Evolutionary conservation across 2,888 invertebrate genomes (phyloP), one percentile per base, ranked within the genome.

Genomic region (Oithona nana): DNA sequence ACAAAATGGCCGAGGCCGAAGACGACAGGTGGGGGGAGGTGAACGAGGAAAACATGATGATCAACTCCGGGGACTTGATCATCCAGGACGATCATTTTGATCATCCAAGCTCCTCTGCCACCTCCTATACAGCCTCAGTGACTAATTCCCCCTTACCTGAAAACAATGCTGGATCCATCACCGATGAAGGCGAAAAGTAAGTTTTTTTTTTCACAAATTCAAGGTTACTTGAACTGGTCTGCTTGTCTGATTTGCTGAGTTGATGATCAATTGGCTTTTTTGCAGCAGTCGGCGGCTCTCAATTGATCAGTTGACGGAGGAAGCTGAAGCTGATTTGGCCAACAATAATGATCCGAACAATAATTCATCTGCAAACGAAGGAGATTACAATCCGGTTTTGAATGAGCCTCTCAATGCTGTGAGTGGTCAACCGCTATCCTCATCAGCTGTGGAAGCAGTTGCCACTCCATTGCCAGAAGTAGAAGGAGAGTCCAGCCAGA

Each of bases 341-440:
- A 54, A 54, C 26, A 54, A 54, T 11, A 54, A 54, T 22, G 54
- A 54, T 26, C 54, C 54, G 3, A 54, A 54, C 26, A 54, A 54
- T 26, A 54, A 54, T 26, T 20, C 54, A 26, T 20, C 54, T 26
- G 11, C 20, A 16, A 39, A 39, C 16, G 39, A 39, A 6, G 39
- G 39, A 6, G 39, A 39, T 39, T 16, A 6, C 8, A 16, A 39
- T 39, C 39, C 6, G 16, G 8, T 11, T 6, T 16, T 39, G 8
- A 6, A 39, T 6, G 8, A 39, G 6, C 8, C 6, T 39, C 39
- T 6, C 16, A 39, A 39, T 16, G 6, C 16, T 11, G 39, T 39
- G 16, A 6, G 16, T 6, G 8, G 16, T 6, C 39, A 39, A 16
- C 39, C 6, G 39, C 39, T 39, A 16, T 16, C 16, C 16, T 16